Evolutionary conservation across 2,113 vertebrate genomes (phyloP).

Genomic region (Paralichthys olivaceus): DNA sequence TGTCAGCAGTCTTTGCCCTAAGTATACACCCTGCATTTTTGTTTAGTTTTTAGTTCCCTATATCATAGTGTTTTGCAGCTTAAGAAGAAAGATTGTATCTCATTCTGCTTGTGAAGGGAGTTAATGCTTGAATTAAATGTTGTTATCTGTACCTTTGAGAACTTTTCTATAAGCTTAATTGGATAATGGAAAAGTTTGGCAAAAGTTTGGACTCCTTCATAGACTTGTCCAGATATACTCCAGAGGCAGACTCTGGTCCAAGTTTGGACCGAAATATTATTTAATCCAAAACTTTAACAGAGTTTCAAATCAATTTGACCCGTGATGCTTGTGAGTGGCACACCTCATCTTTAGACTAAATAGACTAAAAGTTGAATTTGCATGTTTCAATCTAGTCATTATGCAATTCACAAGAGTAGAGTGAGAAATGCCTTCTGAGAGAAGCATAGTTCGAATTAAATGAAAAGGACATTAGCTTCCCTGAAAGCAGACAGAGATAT

Average conservation of each 20-base stretch:
- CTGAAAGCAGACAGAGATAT: too few relatives aligned
- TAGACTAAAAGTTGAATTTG: too few relatives aligned
- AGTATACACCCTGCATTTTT: constrained; percentile 53
- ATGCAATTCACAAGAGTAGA: too few relatives aligned
- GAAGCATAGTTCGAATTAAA: too few relatives aligned
- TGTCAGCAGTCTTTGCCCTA: constrained; percentile 61
- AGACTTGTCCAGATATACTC: background rate
- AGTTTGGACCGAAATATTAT: background rate
- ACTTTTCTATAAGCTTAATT: constrained; percentile 39
- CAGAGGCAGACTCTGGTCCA: background rate
- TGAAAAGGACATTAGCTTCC: too few relatives aligned
- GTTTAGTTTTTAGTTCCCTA: constrained; percentile 35
- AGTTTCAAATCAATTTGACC: background rate
- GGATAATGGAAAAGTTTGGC: constrained; percentile 30
- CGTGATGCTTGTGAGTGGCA: background rate
- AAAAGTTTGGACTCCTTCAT: constrained; percentile 21
- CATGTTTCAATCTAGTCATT: too few relatives aligned
- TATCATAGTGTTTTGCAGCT: constrained; percentile 36
- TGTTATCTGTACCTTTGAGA: constrained; percentile 55
- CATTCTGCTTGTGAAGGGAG: constrained; percentile 29
- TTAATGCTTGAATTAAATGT: constrained; percentile 47
- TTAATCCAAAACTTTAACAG: background rate
- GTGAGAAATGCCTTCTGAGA: too few relatives aligned
- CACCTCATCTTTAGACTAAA: too few relatives aligned
- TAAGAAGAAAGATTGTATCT: constrained; percentile 32